A percentile compares a stretch with the other conserved stretches of the same genome.
phyloP scores from a whole-genome alignment of 2,797 vertebrate species.

The Acanthornis magna region DNA sequence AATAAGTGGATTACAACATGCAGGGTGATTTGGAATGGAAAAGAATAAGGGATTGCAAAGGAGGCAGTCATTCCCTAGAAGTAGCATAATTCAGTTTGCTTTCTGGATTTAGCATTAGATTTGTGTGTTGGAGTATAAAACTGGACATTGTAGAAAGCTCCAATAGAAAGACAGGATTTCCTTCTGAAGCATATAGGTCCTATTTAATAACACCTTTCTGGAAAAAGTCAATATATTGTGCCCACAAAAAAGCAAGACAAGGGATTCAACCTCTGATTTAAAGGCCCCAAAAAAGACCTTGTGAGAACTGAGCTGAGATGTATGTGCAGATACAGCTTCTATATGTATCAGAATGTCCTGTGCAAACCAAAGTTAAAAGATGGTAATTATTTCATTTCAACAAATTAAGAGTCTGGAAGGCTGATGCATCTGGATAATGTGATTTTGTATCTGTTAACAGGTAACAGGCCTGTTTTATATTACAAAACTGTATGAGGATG shows the following conservation, averaged over 20 bases:
- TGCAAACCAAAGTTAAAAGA: not conserved
- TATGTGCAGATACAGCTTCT: not conserved
- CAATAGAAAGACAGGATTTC: not conserved
- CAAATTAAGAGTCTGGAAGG: not conserved
- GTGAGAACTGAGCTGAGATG: not conserved
- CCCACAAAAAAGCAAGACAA: not conserved
- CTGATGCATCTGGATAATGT: not conserved
- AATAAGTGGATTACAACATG: not conserved
- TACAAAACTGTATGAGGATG: not conserved
- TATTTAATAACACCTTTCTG: not conserved
- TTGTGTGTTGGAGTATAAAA: not conserved
- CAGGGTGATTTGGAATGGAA: not conserved
- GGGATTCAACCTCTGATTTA: not conserved
- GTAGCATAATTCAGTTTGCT: not conserved
- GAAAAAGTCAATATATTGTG: not conserved
- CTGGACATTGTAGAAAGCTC: not conserved
- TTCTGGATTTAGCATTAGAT: not conserved
- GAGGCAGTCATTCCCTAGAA: not conserved
- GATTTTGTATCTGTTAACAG: not conserved
- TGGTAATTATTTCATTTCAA: not conserved
- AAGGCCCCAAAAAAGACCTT: not conserved
- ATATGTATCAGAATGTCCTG: not conserved
- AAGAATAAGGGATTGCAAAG: not conserved
- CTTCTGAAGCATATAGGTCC: not conserved
- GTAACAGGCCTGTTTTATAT: not conserved